Conservation (phyloP, 2,888 invertebrate genomes). For the Lepidocyrtoides sp. region DNA sequence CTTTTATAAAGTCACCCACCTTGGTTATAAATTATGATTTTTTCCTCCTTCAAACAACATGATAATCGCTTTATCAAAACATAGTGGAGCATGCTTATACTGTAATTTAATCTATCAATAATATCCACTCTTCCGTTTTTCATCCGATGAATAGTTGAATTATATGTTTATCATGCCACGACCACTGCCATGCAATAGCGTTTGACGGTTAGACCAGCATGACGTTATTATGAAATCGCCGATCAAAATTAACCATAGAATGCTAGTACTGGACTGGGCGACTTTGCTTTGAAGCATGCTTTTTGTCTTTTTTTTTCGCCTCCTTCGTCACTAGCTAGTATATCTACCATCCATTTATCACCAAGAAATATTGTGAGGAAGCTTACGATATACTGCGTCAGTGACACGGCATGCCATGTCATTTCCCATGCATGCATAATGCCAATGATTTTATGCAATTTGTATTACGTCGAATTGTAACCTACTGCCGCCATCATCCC, state of each 20-base stretch:
- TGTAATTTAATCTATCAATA: background rate
- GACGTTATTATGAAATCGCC: background rate
- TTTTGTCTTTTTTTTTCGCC: background rate
- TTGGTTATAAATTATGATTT: constrained; percentile 62
- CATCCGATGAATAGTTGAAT: background rate
- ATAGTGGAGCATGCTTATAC: background rate
- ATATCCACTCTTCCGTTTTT: constrained; percentile 21
- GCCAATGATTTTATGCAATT: constrained; percentile 29
- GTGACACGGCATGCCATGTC: constrained; percentile 14
- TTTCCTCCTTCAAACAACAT: constrained; percentile 53
- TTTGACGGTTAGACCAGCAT: background rate
- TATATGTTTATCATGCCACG: background rate
- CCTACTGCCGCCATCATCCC: background rate
- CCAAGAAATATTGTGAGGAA: background rate
- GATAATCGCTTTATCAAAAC: background rate
- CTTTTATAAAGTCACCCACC: constrained; percentile 67
- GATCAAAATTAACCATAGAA: background rate
- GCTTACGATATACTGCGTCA: background rate
- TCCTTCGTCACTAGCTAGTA: too few species aligned
- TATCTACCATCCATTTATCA: too few species aligned
- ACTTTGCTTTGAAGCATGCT: constrained; percentile 47
- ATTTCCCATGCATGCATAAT: constrained; percentile 32
- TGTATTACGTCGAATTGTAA: background rate
- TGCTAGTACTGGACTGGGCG: constrained; percentile 39
- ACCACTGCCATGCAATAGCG: background rate